These are phyloP conservation scores for Globodera ellingtonae DNA, from an alignment of 1,140 invertebrate species.

Conservation along the genomic window DNA sequence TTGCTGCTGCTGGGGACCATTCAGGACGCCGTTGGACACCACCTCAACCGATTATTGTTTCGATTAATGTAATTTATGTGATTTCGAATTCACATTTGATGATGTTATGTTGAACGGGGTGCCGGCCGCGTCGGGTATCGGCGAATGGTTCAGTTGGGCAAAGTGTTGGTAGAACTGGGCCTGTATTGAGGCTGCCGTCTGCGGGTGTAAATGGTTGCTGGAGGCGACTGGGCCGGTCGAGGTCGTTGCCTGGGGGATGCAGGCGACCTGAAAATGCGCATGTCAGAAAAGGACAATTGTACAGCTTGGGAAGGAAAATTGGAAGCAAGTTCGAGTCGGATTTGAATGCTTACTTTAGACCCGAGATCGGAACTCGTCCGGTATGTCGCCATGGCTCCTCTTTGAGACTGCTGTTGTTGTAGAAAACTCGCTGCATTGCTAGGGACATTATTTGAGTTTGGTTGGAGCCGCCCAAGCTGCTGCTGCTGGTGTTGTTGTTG, in stretches of 20 bases:
- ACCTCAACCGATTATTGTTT: neutral
- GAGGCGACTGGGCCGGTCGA: neutral
- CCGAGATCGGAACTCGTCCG: constrained; percentile 15
- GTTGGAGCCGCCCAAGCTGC: neutral
- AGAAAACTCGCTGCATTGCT: neutral
- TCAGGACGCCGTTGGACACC: constrained; percentile 23
- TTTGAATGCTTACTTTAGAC: neutral
- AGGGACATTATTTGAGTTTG: neutral
- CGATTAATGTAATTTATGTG: neutral
- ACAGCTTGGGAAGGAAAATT: too few relatives aligned
- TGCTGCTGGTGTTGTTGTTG: neutral
- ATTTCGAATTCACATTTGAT: neutral
- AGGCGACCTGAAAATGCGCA: neutral
- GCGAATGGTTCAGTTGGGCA: constrained; percentile 10
- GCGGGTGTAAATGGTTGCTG: constrained; percentile 25
- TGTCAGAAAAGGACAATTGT: neutral
- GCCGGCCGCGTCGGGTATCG: neutral
- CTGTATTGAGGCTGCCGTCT: neutral
- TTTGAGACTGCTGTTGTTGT: constrained; percentile 2
- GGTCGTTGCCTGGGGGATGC: constrained; percentile 14
- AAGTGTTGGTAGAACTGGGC: constrained; percentile 21
- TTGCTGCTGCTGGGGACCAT: constrained; percentile 19
- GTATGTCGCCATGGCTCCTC: neutral
- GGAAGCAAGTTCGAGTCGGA: too few relatives aligned
- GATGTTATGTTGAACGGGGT: constrained; percentile 1